Base-by-base conservation (phyloP, 53 echinoderm and acorn worm species). In the Echinarachnius parma region DNA sequence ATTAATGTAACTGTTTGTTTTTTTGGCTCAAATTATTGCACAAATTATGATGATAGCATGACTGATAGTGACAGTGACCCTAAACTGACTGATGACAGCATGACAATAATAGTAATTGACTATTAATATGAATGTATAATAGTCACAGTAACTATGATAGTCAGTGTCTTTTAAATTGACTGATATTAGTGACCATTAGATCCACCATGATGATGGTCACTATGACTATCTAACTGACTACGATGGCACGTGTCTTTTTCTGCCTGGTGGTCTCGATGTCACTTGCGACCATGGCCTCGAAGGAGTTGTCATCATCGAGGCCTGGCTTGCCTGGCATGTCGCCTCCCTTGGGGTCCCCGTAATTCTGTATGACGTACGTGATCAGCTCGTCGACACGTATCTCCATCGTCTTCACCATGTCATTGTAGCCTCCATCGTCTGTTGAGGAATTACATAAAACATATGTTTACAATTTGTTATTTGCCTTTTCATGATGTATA, bases 331-430 rank as follows among this genome's bases (percentile, higher is more conserved):
- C 57, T 24, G 36, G 16, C 1, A 34, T 20, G 32, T 15, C 28
- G n/a, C 25, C 46, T 24, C 31, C 66, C 19, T 71, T 71, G 22
- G 26, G 34, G 1, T 72, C 74, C 15, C 84, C 75, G 47, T 78
- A 84, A 48, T 65, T 78, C 1, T 32, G 42, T 54, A 78, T 54
- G 55, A 84, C 78, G 46, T 48, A 56, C 3, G 14, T 9, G 56
- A 78, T 50, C 28, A 84, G 72, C 59, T 71, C 46, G 47, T 84
- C 65, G 16, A 84, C 84, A 3, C 63, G 78, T 25, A 14, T 55
- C 34, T 78, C 84, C 1, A 84, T 78, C 0, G 76, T 78, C n/a
- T 63, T 33, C 59, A 64, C 77, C 31, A 47, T 53, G 48, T 77
- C 83, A 15, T 77, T 48, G 21, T 83, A 83, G 18, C 63, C 55